A percentile compares a stretch with the other conserved stretches of the same genome.
Evolutionary conservation across 2,113 vertebrate species (phyloP).

Genomic region (Eulemur rufifrons): DNA sequence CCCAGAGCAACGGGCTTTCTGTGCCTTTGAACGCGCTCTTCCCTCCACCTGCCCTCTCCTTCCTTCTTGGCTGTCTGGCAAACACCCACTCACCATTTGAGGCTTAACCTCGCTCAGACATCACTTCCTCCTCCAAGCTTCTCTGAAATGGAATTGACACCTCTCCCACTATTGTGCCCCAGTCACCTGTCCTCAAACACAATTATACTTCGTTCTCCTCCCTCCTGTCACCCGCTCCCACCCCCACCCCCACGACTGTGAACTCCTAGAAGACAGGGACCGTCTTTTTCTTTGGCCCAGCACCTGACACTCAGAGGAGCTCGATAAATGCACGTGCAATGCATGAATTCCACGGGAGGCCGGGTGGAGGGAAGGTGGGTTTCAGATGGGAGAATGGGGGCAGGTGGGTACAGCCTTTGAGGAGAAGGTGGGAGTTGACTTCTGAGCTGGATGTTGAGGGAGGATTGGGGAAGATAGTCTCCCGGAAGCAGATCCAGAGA

Average conservation of each 20-base stretch:
- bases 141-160: not conserved
- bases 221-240: no score
- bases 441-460: not conserved
- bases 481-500: no score
- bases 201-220: no score
- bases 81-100: not conserved
- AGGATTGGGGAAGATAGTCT: not conserved
- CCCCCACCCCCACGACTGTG: not conserved
- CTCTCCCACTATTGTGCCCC: not conserved
- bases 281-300: not conserved
- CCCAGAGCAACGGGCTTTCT: not conserved
- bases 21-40: not conserved
- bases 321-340: fast-evolving
- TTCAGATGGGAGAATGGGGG: not conserved
- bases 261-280: not conserved
- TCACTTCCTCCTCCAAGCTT: not conserved
- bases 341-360: not conserved
- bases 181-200: not conserved
- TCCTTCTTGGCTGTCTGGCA: not conserved
- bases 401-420: not conserved
- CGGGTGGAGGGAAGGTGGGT: not conserved
- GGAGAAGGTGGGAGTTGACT: not conserved
- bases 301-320: not conserved
- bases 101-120: not conserved
- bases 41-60: not conserved